phyloP scores from a whole-genome alignment of 2,113 vertebrate species.

The Prunella himalayana region DNA sequence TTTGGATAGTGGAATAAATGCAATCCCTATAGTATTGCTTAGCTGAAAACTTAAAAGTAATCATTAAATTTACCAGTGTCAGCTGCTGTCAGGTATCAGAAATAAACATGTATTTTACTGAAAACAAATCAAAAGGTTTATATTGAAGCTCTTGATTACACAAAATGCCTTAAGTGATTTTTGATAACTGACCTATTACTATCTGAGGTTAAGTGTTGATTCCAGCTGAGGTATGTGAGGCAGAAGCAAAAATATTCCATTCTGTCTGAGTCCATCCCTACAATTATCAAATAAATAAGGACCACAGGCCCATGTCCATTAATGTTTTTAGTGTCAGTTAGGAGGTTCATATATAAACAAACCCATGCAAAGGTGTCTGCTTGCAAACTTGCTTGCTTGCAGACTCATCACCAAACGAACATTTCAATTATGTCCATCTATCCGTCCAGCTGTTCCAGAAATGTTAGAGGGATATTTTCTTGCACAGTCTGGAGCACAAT shows the following conservation, averaged over 20 bases:
- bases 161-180: background rate
- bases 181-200: background rate
- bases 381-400: background rate
- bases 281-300: background rate
- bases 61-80: background rate
- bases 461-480: background rate
- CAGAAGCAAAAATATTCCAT: background rate
- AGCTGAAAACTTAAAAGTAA: background rate
- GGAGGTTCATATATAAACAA: background rate
- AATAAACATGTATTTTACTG: background rate
- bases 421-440: background rate
- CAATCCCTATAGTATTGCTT: background rate
- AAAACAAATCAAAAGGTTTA: background rate
- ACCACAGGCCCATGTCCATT: accelerated
- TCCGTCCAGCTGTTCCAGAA: background rate
- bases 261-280: background rate
- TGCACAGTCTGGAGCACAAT: background rate
- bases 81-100: background rate
- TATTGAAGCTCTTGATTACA: background rate
- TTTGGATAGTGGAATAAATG: background rate
- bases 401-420: background rate
- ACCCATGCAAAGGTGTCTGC: background rate
- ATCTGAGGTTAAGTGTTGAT: background rate
- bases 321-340: background rate
- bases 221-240: background rate